Evolutionary conservation across 2,113 vertebrate species (phyloP), one percentile per base, ranked within the genome.

Genomic region (Pseudonaja textilis): DNA sequence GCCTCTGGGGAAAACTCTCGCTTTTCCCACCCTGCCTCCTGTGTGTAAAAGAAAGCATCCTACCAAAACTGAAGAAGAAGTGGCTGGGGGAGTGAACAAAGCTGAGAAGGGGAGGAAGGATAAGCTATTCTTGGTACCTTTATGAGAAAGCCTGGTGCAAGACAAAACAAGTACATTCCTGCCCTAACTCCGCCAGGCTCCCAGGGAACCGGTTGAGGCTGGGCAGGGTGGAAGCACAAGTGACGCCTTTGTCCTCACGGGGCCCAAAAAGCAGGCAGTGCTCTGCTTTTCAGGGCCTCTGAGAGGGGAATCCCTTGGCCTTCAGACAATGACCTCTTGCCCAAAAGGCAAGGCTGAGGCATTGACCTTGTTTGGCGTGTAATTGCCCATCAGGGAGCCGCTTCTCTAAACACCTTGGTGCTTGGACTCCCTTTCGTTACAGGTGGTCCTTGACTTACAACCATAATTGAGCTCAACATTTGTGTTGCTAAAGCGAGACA

Each of bases 111-210:
- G 88, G 85, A 52, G 26, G 39, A 22, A 85, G 42, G 81, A 90
- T 64, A 54, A 90, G 89, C 92, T 90, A 93, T 93, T 93, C 92
- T 90, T 52, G 22, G n/a, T 22, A 57, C 89, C 52, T 90, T 69
- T 85, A 87, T 90, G 89, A 61, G 81, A 90, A 93, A 86, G 89
- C 22, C 56, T 39, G n/a, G 16, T 64, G 81, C 89, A 90, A 93
- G 92, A 90, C 92, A 90, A 81, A 93, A 64, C 92, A 93, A 93
- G 89, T 87, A 50, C 89, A 93, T 93, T 93, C 92, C 89, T 93
- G 89, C 92, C 92, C 45, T 29, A 20, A 89, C 92, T 87, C 92
- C 54, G 89, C 81, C 92, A 90, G 56, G 57, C 56, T 90, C 92
- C 92, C 81, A 87, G 92, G 92, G 89, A 93, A 93, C 92, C 1